Conservation (phyloP, 2,888 invertebrate genomes). For the Allophyes oxyacanthae region DNA sequence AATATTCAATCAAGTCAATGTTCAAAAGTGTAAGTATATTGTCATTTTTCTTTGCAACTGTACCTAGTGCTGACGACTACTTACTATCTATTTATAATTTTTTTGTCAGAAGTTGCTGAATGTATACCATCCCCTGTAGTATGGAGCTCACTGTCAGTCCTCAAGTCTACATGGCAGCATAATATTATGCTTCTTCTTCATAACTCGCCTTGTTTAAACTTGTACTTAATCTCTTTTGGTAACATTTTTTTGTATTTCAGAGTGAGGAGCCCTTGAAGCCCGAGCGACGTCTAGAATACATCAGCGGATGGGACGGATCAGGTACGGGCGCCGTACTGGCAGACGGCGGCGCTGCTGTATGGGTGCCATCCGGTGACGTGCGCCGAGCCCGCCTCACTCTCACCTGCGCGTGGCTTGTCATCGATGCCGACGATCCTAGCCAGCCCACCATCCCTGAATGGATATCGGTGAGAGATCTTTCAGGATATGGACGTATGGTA, state of each 20-base stretch:
- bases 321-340: conserved; percentile 92
- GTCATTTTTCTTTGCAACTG: conserved; percentile 19
- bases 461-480: conserved; percentile 85
- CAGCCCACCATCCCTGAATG: conserved; percentile 91
- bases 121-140: too few species aligned
- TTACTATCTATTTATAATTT: too few species aligned
- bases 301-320: conserved; percentile 95
- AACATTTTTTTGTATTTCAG: conserved; percentile 71
- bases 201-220: too few species aligned
- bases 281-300: conserved; percentile 93
- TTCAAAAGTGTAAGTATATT: too few species aligned
- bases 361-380: conserved; percentile 97
- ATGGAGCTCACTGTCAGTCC: too few species aligned
- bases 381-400: conserved; percentile 95
- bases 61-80: too few species aligned
- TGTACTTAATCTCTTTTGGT: too few species aligned
- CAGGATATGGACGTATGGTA: too few species aligned
- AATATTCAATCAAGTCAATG: too few species aligned
- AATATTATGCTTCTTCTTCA: too few species aligned
- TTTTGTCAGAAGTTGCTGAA: too few species aligned
- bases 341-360: conserved; percentile 95
- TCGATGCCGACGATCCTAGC: conserved; percentile 92
- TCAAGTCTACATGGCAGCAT: too few species aligned
- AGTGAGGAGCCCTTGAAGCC: conserved; percentile 93
- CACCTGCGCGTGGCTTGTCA: conserved; percentile 97